Base-by-base conservation (phyloP, 2,797 vertebrate species). In the Spondyliosoma cantharus region DNA sequence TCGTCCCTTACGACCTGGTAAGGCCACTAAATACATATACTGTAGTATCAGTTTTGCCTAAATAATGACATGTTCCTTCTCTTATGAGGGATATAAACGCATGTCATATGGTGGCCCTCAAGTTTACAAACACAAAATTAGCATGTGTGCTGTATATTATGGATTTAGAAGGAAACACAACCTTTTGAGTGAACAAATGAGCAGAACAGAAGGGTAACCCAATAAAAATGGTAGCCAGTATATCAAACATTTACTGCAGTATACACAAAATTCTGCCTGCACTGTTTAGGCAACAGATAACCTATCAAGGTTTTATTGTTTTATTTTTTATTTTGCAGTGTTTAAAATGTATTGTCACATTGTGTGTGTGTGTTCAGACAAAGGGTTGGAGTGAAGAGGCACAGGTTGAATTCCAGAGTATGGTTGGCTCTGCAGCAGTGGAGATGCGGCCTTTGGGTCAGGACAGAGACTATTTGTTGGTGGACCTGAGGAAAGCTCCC, bases 1-100 rank as follows among this genome's bases (percentile, higher is more conserved):
- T 96, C 24, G 85, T 95, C 37, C 95, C 95, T 3, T 87, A 90
- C 37, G 86, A 95, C 63, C 75, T 84, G 89, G 95, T 95, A 77
- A 91, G 87, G 70, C 15, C 27, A 12, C n/a, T 3, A n/a, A 13
- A 9, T 2, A 0, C 0, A 25, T n/a, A 20, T 2, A n/a, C 0
- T 11, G 37, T 37, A 37, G 37, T 45, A 6, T 70, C 9, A 49
- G 9, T 63, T 29, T 48, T 46, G 1, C 5, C 19, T 46, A 29
- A 66, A n/a, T 22, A 52, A 29, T 24, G 2, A 49, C 14, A 57
- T n/a, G 25, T 49, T 25, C 13, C 24, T 3, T 42, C 13, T 24
- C 7, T 61, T 14, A 48, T 13, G 37, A 56, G 19, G 57, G 6
- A n/a, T 7, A 43, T 12, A 20, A 29, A 5, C 5, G 19, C 42